Percentiles rank a stretch among this genome's conserved stretches.
phyloP scores from a whole-genome alignment of 2,113 vertebrate species.

The rat (Rattus norvegicus) region DNA sequence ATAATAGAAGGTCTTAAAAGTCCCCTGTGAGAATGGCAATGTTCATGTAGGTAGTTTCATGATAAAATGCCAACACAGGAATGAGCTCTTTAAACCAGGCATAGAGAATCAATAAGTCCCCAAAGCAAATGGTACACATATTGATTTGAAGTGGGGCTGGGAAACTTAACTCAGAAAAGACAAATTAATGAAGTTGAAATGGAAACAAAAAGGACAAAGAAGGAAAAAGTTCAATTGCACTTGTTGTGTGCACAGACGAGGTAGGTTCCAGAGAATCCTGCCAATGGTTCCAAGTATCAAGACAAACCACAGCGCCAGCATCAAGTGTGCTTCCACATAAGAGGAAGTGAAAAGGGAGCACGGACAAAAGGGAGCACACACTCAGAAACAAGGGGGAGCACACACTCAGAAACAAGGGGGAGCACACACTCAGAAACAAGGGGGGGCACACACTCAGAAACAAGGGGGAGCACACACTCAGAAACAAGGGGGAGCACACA shows the following conservation, averaged over 20 bases:
- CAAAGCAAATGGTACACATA: conserved; percentile 61
- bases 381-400: neutral
- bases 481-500: neutral
- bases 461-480: neutral
- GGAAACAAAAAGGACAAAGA: conserved; percentile 41
- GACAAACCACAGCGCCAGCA: neutral
- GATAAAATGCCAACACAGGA: conserved; percentile 62
- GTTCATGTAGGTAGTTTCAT: conserved; percentile 38
- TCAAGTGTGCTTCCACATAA: neutral
- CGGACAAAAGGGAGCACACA: neutral
- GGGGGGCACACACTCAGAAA: neutral
- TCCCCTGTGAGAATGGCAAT: conserved; percentile 47
- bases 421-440: no score
- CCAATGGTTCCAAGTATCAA: neutral
- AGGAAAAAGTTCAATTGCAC: neutral
- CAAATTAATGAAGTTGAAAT: conserved; percentile 57
- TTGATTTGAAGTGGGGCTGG: conserved; percentile 39
- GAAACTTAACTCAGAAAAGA: neutral
- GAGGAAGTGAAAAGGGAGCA: neutral
- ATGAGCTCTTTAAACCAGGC: conserved; percentile 61
- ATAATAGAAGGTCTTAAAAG: neutral
- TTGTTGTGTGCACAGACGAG: neutral
- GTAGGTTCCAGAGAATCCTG: neutral
- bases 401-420: no score
- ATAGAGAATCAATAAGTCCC: conserved; percentile 45